These are phyloP conservation scores for Passer domesticus DNA, from an alignment of 2,113 vertebrate genomes.

Conservation along the genomic window DNA sequence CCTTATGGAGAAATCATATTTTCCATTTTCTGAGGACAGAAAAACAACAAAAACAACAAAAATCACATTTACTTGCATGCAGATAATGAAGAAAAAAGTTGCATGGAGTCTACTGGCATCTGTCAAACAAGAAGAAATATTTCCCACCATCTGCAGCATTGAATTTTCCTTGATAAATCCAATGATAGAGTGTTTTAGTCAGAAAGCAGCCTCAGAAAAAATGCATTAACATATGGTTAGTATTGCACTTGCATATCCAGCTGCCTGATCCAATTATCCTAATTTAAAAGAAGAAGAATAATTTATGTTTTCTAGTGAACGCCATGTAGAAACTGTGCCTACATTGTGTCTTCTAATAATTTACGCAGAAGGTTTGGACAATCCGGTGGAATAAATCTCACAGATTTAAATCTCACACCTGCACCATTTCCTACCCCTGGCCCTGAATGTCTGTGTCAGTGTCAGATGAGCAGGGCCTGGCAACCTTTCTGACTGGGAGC, in stretches of 20 bases:
- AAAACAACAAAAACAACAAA: background rate
- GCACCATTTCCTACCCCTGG: background rate
- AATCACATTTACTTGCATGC: background rate
- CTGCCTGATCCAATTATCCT: slow-evolving; percentile 50
- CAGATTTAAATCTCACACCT: background rate
- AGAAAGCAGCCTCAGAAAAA: slow-evolving; percentile 3
- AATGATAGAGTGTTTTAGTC: background rate
- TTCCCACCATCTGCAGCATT: background rate
- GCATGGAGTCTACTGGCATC: background rate
- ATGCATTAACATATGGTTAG: slow-evolving; percentile 16
- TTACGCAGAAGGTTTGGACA: background rate
- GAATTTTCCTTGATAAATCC: slow-evolving; percentile 4
- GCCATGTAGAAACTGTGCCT: background rate
- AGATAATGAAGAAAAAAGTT: background rate
- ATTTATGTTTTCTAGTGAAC: slow-evolving; percentile 29
- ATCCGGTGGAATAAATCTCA: background rate
- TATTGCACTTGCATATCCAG: background rate
- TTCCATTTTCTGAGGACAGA: background rate
- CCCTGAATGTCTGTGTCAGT: too few relatives aligned
- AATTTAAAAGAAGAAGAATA: slow-evolving; percentile 45
- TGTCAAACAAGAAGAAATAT: background rate
- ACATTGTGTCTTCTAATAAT: background rate
- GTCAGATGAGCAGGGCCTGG: background rate
- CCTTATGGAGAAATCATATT: background rate
- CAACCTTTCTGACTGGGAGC: background rate